Conservation (phyloP, 2,797 vertebrate species). For the Morus bassanus region DNA sequence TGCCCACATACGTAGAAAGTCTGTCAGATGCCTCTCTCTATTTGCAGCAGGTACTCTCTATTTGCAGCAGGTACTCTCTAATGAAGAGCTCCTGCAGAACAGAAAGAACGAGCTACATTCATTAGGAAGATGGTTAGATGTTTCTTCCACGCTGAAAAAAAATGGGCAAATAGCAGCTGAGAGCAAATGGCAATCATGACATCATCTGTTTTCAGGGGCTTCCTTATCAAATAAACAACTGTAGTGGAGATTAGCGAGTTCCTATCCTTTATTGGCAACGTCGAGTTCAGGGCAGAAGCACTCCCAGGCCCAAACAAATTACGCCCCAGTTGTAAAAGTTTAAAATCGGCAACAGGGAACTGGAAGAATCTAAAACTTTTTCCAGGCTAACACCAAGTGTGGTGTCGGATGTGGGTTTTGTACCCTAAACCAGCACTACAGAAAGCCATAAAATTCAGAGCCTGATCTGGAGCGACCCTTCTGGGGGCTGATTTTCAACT, state of each 20-base stretch:
- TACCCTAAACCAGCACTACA: background rate
- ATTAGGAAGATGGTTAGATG: background rate
- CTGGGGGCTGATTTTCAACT: background rate
- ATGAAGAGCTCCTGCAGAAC: background rate
- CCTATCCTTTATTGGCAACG: background rate
- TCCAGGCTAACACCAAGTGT: background rate
- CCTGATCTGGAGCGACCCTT: background rate
- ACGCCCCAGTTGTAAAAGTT: accelerated
- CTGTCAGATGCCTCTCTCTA: background rate
- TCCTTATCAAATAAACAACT: background rate
- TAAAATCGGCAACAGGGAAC: background rate
- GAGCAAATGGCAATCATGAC: background rate
- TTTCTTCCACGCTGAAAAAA: background rate
- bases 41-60: background rate
- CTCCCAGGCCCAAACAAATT: background rate
- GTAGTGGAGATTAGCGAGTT: background rate
- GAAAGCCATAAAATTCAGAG: background rate
- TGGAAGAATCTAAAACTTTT: background rate
- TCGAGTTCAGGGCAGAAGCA: background rate
- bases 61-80: background rate
- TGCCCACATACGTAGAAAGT: accelerated
- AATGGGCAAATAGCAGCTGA: background rate
- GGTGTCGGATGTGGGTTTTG: background rate
- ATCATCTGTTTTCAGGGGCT: background rate
- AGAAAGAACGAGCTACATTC: background rate